Evolutionary conservation across 1,140 invertebrate genomes (phyloP), one percentile per base, ranked within the genome.

Genomic region (Drosophila sp.): DNA sequence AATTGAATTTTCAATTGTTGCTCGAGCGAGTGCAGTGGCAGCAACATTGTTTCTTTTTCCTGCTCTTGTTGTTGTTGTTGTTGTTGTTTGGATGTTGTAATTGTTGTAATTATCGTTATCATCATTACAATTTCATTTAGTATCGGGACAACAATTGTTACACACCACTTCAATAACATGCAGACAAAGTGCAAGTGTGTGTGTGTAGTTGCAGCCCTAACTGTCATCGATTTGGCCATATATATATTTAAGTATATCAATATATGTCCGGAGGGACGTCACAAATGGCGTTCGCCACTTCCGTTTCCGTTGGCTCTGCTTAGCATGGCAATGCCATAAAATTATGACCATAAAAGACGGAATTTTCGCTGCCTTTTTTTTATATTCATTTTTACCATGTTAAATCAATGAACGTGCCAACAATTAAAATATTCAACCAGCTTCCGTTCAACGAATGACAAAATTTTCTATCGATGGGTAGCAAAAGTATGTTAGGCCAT

Each of bases 1-100:
- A 87, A 87, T 87, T 87, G 84, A 89, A 87, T 89, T 87, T 87
- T 87, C 84, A 87, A 84, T 87, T 87, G 84, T 87, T 87, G 80
- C 84, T 60, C 77, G 40, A 47, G 44, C 58, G 67, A 57, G 61
- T 30, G 61, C 69, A 60, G n/a, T 44, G 27, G 17, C 17, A 17
- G 35, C 35, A 38, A 38, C 35, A 38, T 38, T 38, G 35, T 38
- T 50, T 50, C 44, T 27, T 25, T 47, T 11, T 38, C 1, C 11
- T 50, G 35, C 60, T 35, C 40, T 25, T 54, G 62, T 11, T 60
- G 54, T 40, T 29, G 30, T 10, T 72, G 57, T 33, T 60, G 66
- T 60, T 69, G 71, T 70, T 68, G 79, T 63, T 80, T 66, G 44
- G 30, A 69, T 38, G 32, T 70, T 75, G 72, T 70, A 66, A 71